Base-by-base conservation (phyloP, 2,113 vertebrate species). In the Channa maculata region DNA sequence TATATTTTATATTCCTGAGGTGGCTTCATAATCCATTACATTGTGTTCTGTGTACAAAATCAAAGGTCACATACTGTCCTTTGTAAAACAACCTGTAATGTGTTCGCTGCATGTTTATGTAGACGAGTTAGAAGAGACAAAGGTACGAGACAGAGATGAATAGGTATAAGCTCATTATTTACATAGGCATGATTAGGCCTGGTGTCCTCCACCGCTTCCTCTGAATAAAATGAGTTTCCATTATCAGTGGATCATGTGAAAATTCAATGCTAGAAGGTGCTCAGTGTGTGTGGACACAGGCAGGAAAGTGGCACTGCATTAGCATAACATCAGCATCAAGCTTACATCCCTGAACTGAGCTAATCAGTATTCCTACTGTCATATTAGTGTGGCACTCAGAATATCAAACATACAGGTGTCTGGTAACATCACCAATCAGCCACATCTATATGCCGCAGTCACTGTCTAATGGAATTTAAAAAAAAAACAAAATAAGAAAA, bases 321-420 rank as follows among this genome's bases (percentile, higher is more conserved):
- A 86, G 76, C 90, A 91, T 90, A 89, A 85, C 86, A 90, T 90
- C 82, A 84, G 65, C 86, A 84, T 87, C 86, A 84, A 71, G 71
- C 86, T 70, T 59, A 68, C 58, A 83, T 75, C 59, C 63, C 78
- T 67, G 83, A 77, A 74, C 77, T 2, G 33, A 74, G 71, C 71
- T 87, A 53, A 90, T 92, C 87, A 85, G 83, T 86, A 88, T 88
- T 90, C 87, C 75, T 45, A 15, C 71, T 75, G 80, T 85, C 48
- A 76, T 61, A 83, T 75, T 67, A 82, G 52, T 13, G 65, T 70
- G 77, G 66, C 74, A 75, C 83, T 89, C 78, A 15, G 77, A 85
- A 88, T 90, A 59, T 77, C 49, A 84, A 89, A 75, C 36, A 63
- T 50, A 82, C 75, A 80, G 72, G 77, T 77, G 73, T 80, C 75